phyloP scores from a whole-genome alignment of 1,140 invertebrate genomes.

The Pseudomyrmex pallidus region DNA sequence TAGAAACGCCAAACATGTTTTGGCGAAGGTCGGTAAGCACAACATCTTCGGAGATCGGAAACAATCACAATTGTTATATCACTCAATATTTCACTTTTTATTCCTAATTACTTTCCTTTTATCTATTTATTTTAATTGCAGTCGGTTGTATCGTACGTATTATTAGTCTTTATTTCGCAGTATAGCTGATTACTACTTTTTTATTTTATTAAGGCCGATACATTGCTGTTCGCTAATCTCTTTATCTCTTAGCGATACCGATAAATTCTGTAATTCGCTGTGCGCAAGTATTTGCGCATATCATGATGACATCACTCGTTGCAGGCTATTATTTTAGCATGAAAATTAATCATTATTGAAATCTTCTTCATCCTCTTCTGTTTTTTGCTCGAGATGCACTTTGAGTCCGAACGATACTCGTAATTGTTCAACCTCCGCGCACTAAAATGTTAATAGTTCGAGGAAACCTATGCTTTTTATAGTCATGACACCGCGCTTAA shows the following conservation, averaged over 20 bases:
- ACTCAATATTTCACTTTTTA: not conserved
- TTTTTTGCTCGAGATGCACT: not conserved
- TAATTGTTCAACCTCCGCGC: not conserved
- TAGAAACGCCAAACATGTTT: conserved; percentile 43
- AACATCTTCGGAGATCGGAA: conserved; percentile 33
- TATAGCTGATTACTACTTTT: not conserved
- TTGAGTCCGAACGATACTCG: not conserved
- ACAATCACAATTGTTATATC: not conserved
- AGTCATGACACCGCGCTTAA: not conserved
- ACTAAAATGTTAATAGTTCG: conserved; percentile 3
- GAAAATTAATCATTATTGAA: not conserved
- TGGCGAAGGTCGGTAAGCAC: conserved; percentile 33
- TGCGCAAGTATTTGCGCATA: too few relatives aligned
- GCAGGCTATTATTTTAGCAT: not conserved
- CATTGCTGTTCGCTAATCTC: not conserved
- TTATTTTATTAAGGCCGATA: not conserved
- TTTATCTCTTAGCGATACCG: not conserved
- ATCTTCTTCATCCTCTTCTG: conserved; percentile 8
- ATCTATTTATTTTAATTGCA: not conserved
- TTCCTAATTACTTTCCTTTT: not conserved
- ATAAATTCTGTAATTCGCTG: too few relatives aligned
- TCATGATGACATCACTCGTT: too few relatives aligned
- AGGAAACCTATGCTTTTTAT: not conserved
- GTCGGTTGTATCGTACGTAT: not conserved
- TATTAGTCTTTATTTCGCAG: not conserved